Evolutionary conservation across 2,113 vertebrate species (phyloP).

Genomic region (Anseranas semipalmata): DNA sequence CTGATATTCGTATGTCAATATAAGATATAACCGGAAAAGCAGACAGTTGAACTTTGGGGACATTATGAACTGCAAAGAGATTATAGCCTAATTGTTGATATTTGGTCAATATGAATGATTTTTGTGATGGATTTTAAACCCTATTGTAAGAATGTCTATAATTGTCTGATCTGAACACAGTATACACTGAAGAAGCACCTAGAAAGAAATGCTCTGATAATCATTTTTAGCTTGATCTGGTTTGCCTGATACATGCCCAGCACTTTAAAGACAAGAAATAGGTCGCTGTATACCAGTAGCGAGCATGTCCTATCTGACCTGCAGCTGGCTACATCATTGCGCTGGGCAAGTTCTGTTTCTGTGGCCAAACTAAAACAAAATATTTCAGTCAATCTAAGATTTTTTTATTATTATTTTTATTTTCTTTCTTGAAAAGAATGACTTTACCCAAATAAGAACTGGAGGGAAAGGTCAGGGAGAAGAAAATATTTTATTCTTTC

Average conservation of each 20-base stretch:
- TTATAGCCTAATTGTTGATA: neutral
- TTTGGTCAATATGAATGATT: neutral
- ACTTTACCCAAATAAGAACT: neutral
- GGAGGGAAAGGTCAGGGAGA: neutral
- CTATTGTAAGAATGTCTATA: neutral
- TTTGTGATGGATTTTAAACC: neutral
- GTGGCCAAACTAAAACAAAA: neutral
- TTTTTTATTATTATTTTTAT: neutral
- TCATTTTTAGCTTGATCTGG: neutral
- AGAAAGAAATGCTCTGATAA: neutral
- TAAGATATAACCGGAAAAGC: neutral
- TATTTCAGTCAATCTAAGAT: neutral
- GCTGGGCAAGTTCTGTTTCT: neutral
- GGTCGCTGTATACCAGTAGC: neutral
- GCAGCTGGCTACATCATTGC: neutral
- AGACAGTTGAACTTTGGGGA: neutral
- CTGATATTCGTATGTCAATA: neutral
- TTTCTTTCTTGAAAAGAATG: neutral
- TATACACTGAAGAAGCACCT: neutral
- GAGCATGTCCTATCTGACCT: neutral
- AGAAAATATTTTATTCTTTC: neutral
- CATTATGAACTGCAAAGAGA: neutral
- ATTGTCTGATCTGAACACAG: neutral
- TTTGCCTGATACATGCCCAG: neutral
- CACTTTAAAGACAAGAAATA: neutral